A percentile compares a stretch with the other conserved stretches of the same genome.
These are phyloP conservation scores for Trichomycterus rosablanca DNA, from an alignment of 2,113 vertebrate species.

Conservation along the genomic window DNA sequence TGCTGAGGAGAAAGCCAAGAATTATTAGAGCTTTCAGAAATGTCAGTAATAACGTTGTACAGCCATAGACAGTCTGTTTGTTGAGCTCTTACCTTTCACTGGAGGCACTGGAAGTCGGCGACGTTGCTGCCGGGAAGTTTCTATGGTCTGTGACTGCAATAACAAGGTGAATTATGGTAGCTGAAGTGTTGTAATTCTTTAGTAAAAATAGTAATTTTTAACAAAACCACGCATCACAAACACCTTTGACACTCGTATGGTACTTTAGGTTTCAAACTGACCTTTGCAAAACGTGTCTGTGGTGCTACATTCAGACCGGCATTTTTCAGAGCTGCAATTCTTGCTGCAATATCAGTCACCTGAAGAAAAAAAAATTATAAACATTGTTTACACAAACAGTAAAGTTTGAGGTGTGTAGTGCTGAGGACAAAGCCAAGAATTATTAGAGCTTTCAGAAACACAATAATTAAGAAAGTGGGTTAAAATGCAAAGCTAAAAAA, in stretches of 20 bases:
- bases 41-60: too few species aligned
- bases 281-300: conserved; percentile 70
- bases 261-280: conserved; percentile 41
- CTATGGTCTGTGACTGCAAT: conserved; percentile 80
- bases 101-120: conserved; percentile 86
- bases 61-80: too few species aligned
- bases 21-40: too few species aligned
- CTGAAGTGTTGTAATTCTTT: too few species aligned
- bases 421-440: too few species aligned
- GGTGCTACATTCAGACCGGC: conserved; percentile 93
- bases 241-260: background rate
- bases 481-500: too few species aligned
- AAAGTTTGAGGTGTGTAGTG: too few species aligned
- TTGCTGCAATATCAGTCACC: conserved; percentile 88
- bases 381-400: too few species aligned
- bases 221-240: conserved; percentile 7
- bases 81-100: conserved; percentile 64
- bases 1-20: too few species aligned
- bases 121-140: conserved; percentile 81
- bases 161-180: conserved; percentile 19
- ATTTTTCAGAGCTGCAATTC: conserved; percentile 87
- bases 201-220: too few species aligned
- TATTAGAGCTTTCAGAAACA: too few species aligned
- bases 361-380: conserved; percentile 42
- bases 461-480: too few species aligned